These are phyloP conservation scores for Ceraclea dissimilis DNA, from an alignment of 2,888 invertebrate species.

Conservation along the genomic window DNA sequence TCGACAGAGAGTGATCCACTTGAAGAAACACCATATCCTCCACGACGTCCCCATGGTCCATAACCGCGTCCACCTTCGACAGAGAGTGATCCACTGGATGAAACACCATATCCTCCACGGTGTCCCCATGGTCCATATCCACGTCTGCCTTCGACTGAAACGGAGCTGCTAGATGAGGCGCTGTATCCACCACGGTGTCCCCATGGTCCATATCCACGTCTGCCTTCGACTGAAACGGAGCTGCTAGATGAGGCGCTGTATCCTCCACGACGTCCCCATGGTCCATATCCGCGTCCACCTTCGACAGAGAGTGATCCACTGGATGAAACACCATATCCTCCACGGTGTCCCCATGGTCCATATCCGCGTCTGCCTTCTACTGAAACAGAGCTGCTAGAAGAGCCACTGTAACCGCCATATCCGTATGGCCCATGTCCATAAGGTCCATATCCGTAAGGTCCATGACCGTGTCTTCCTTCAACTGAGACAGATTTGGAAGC, in stretches of 20 bases:
- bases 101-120: not conserved
- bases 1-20: constrained; percentile 5
- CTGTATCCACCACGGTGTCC: constrained; percentile 2
- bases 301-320: not conserved
- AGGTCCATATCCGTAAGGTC: not conserved
- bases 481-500: not conserved
- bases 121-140: constrained; percentile 6
- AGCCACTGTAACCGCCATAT: not conserved
- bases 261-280: constrained; percentile 1
- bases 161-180: not conserved
- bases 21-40: not conserved
- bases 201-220: constrained; percentile 5
- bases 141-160: not conserved
- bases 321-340: not conserved
- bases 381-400: not conserved
- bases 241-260: not conserved
- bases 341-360: not conserved
- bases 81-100: not conserved
- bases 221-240: not conserved
- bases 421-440: constrained; percentile 6
- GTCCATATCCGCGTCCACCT: constrained; percentile 4
- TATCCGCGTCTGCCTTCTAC: not conserved
- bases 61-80: not conserved
- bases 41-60: constrained; percentile 8
- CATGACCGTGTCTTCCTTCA: constrained; percentile 4